These are phyloP conservation scores for Leucoma salicis DNA, from an alignment of 2,888 invertebrate genomes.

Conservation along the genomic window DNA sequence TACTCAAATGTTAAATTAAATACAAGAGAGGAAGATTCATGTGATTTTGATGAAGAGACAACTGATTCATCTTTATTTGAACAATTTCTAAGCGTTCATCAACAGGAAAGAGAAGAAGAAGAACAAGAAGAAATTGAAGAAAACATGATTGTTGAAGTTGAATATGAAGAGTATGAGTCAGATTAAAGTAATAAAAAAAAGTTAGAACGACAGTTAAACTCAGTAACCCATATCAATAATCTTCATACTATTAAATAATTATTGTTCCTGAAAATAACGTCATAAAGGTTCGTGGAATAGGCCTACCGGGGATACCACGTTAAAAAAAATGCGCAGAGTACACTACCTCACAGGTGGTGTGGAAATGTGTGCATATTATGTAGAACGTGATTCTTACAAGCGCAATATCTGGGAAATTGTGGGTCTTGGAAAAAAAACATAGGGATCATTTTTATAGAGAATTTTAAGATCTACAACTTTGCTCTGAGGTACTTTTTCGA, in stretches of 20 bases:
- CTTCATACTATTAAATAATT: conserved; percentile 16
- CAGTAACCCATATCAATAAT: conserved; percentile 18
- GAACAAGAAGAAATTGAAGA: conserved; percentile 15
- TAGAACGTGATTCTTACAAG: conserved; percentile 14
- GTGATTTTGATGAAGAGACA: conserved; percentile 15
- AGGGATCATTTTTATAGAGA: conserved; percentile 17
- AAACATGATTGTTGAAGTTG: conserved; percentile 18
- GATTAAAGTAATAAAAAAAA: conserved; percentile 11
- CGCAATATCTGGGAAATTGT: conserved; percentile 16
- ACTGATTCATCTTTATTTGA: conserved; percentile 10
- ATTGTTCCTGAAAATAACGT: conserved; percentile 15
- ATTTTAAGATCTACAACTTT: conserved; percentile 21
- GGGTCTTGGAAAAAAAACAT: conserved; percentile 15
- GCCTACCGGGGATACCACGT: conserved; percentile 2
- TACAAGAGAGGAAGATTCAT: conserved; percentile 17
- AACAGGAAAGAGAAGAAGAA: conserved; percentile 13
- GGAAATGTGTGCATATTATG: conserved; percentile 8
- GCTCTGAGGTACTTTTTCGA: conserved; percentile 14
- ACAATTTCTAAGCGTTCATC: conserved; percentile 13
- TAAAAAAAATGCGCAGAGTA: conserved; percentile 1
- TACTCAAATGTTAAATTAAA: conserved; percentile 22
- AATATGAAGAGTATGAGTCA: conserved; percentile 13
- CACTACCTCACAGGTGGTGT: conserved; percentile 2
- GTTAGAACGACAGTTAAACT: conserved; percentile 12
- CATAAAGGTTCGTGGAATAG: conserved; percentile 7